Percentiles rank a stretch among this genome's conserved stretches.
phyloP scores from a whole-genome alignment of 2,113 vertebrate species.

The Nesoenas mayeri region DNA sequence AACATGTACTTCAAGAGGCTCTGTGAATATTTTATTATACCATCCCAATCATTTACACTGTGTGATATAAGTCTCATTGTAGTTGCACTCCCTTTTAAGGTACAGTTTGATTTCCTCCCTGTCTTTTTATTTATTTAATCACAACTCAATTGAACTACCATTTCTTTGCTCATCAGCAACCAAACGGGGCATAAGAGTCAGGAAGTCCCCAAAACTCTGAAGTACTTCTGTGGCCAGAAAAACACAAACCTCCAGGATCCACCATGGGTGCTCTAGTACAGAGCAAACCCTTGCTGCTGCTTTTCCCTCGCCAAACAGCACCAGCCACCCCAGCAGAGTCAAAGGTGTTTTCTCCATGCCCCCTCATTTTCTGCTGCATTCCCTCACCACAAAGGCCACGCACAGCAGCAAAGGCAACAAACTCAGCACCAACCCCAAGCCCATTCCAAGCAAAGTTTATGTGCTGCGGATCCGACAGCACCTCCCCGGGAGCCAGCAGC shows the following conservation, averaged over 20 bases:
- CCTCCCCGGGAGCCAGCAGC: not conserved
- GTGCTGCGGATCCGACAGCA: fast-evolving
- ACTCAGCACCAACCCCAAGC: not conserved
- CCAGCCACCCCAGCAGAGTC: not conserved
- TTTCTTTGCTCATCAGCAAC: not conserved
- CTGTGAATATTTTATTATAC: conserved; percentile 35
- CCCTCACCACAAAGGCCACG: not conserved
- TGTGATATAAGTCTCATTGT: conserved; percentile 8
- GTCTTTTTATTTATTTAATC: conserved; percentile 35
- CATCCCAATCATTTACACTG: conserved; percentile 18
- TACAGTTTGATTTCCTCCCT: not conserved
- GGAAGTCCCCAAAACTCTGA: not conserved
- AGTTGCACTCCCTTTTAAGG: not conserved
- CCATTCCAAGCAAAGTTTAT: fast-evolving
- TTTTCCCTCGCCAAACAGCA: not conserved
- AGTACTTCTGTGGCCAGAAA: not conserved
- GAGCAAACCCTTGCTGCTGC: not conserved
- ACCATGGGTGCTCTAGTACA: fast-evolving
- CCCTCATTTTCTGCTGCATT: not conserved
- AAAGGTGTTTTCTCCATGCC: not conserved
- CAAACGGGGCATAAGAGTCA: not conserved
- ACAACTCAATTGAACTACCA: not conserved
- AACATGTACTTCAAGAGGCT: conserved; percentile 10
- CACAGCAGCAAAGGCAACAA: fast-evolving
- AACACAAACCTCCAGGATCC: not conserved